Conservation (phyloP, 1,140 invertebrate genomes). For the Solen grandis region DNA sequence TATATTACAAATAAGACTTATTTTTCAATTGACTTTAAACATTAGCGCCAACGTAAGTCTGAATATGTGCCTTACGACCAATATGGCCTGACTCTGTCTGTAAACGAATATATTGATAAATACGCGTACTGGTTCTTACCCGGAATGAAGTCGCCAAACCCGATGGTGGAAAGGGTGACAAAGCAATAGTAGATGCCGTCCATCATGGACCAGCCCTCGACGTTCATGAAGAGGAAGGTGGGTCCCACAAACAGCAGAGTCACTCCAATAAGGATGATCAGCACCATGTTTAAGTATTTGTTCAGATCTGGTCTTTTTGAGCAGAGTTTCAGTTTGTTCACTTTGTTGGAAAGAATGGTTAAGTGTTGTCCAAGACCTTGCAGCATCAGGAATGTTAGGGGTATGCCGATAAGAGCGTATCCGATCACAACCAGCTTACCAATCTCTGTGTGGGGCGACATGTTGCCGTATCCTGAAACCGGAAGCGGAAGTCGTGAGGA, state of each 20-base stretch:
- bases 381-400: slow-evolving; percentile 90
- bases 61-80: no score
- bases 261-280: slow-evolving; percentile 67
- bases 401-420: slow-evolving; percentile 98
- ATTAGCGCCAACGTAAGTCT: no score
- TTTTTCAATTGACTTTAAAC: no score
- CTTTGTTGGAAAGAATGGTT: slow-evolving; percentile 61
- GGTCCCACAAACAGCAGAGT: slow-evolving; percentile 70
- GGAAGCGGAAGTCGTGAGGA: no score
- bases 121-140: slow-evolving; percentile 84
- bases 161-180: slow-evolving; percentile 90
- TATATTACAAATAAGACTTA: no score
- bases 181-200: slow-evolving; percentile 98
- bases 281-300: slow-evolving; percentile 69
- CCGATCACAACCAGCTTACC: slow-evolving; percentile 96
- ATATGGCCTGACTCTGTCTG: no score
- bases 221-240: slow-evolving; percentile 86
- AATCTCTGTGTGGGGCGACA: slow-evolving; percentile 91
- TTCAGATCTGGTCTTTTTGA: slow-evolving; percentile 67
- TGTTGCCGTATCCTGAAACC: slow-evolving; percentile 93
- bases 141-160: slow-evolving; percentile 97
- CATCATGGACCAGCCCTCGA: slow-evolving; percentile 93
- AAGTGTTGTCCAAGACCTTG: slow-evolving; percentile 69
- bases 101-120: no score
- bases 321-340: slow-evolving; percentile 68